These are phyloP conservation scores for Temnothorax ravouxi DNA, from an alignment of 2,888 invertebrate species.

Conservation along the genomic window DNA sequence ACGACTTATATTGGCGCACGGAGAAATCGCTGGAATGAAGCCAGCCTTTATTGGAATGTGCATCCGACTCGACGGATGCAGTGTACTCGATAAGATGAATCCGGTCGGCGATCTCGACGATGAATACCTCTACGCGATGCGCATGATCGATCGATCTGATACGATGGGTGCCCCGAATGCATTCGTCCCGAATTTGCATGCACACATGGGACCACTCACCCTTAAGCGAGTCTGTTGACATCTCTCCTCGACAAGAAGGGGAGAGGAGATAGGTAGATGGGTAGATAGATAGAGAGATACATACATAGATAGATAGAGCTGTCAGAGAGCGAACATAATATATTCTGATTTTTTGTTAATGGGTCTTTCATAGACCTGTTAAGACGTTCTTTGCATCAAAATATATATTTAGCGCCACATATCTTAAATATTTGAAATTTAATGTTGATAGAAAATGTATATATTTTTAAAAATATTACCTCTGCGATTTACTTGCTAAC, in stretches of 20 bases:
- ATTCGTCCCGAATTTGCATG: slow-evolving; percentile 34
- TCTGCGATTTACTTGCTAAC: no score
- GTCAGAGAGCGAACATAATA: slow-evolving; percentile 9
- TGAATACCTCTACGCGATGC: slow-evolving; percentile 37
- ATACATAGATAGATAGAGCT: no score
- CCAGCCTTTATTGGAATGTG: slow-evolving; percentile 61
- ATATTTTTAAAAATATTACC: neutral
- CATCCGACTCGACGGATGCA: slow-evolving; percentile 44
- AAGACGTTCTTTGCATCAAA: neutral
- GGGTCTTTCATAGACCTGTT: neutral
- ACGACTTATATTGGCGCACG: slow-evolving; percentile 38
- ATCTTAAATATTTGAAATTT: neutral
- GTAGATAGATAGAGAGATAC: no score
- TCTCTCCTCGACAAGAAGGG: neutral
- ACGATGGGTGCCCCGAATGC: neutral
- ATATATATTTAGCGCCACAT: neutral
- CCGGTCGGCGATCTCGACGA: slow-evolving; percentile 28
- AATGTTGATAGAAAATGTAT: neutral
- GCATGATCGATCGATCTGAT: slow-evolving; percentile 42
- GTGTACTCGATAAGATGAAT: slow-evolving; percentile 48
- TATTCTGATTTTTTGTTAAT: slow-evolving; percentile 13
- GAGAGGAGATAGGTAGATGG: no score
- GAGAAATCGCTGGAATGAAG: slow-evolving; percentile 56
- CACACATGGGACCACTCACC: slow-evolving; percentile 32
- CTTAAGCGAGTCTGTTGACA: slow-evolving; percentile 23